Evolutionary conservation across 1,140 invertebrate genomes (phyloP).

Genomic region (Pemphigus obesinymphae): DNA sequence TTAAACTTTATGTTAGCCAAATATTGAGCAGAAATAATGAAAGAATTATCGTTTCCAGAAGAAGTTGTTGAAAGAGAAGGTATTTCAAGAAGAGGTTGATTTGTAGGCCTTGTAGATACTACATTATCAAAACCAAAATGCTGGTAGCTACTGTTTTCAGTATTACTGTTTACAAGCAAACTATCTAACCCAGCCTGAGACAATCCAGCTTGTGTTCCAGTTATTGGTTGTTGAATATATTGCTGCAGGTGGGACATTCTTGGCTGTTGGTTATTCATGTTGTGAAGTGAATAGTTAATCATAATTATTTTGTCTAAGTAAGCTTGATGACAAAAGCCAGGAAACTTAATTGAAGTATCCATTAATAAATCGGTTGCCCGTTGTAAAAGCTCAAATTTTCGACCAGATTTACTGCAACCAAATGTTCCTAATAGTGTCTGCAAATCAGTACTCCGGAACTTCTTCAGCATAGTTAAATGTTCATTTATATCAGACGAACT

Average conservation of each 20-base stretch:
- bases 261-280: not conserved
- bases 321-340: slow-evolving; percentile 45
- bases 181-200: not conserved
- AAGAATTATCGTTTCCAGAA: not conserved
- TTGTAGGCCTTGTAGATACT: slow-evolving; percentile 53
- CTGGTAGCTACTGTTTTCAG: slow-evolving; percentile 13
- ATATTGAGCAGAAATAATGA: not conserved
- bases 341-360: slow-evolving; percentile 63
- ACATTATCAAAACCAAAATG: not conserved
- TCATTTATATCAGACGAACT: not conserved
- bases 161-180: not conserved
- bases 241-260: not conserved
- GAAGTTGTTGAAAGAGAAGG: too few relatives aligned
- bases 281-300: too few relatives aligned
- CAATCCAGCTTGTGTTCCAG: not conserved
- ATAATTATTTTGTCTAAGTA: slow-evolving; percentile 20
- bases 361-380: slow-evolving; percentile 73
- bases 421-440: slow-evolving; percentile 79
- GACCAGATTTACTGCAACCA: slow-evolving; percentile 76
- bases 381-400: slow-evolving; percentile 78
- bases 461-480: slow-evolving; percentile 63
- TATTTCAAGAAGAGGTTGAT: not conserved
- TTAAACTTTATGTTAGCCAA: slow-evolving; percentile 84
- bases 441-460: slow-evolving; percentile 77
- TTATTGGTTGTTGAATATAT: not conserved